A percentile compares a stretch with the other conserved stretches of the same genome.
Evolutionary conservation across 2,888 invertebrate species (phyloP).

Genomic region (Strigamia maritima): DNA sequence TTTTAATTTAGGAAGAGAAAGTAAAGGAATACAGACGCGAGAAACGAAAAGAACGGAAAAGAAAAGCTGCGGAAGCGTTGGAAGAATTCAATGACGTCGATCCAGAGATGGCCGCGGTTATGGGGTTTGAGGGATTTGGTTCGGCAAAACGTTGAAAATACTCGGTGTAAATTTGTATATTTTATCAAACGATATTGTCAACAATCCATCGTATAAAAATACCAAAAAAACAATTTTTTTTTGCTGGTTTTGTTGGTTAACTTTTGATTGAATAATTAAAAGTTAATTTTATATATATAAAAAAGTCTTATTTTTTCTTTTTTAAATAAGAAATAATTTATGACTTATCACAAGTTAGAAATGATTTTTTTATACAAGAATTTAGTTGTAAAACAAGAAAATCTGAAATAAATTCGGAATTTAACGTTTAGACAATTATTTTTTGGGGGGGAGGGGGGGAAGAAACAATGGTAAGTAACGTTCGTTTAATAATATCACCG

Average conservation of each 20-base stretch:
- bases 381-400: no score
- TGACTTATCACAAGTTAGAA: no score
- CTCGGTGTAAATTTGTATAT: slow-evolving; percentile 22
- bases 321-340: no score
- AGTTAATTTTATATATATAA: no score
- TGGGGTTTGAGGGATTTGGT: slow-evolving; percentile 94
- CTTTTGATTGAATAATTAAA: no score
- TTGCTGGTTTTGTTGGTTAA: not conserved
- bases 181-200: not conserved
- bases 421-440: no score
- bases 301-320: no score
- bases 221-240: not conserved
- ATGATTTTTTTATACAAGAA: no score
- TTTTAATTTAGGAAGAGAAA: slow-evolving; percentile 70
- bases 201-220: not conserved
- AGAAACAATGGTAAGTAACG: not conserved
- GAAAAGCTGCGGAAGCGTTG: slow-evolving; percentile 69
- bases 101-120: slow-evolving; percentile 77
- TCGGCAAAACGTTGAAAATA: slow-evolving; percentile 67
- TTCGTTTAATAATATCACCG: not conserved
- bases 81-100: slow-evolving; percentile 58
- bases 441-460: no score
- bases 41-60: slow-evolving; percentile 81
- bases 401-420: no score
- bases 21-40: slow-evolving; percentile 84